Percentiles rank a stretch among this genome's conserved stretches.
Evolutionary conservation across 2,113 vertebrate genomes (phyloP).

Genomic region (Corythornis madagascariensis): DNA sequence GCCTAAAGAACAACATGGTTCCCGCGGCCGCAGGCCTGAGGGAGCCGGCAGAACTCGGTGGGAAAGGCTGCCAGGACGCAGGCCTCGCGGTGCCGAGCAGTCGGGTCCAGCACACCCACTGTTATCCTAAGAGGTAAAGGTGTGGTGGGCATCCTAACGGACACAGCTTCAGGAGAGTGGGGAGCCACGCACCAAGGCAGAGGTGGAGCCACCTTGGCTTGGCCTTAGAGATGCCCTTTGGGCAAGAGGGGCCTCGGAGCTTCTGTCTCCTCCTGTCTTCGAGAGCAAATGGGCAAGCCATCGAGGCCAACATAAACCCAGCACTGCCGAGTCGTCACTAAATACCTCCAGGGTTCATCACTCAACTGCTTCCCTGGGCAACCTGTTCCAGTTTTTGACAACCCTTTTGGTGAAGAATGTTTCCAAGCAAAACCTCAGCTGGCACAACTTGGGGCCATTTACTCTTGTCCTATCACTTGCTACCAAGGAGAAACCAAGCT

Average conservation of each 20-base stretch:
- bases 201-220: background rate
- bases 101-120: fast-evolving
- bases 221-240: background rate
- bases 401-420: background rate
- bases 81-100: background rate
- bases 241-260: too few species aligned
- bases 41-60: too few species aligned
- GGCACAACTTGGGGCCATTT: background rate
- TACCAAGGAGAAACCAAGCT: background rate
- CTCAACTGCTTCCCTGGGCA: background rate
- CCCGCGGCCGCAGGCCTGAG: background rate
- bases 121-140: fast-evolving
- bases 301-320: background rate
- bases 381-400: background rate
- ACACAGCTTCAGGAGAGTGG: background rate
- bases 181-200: background rate
- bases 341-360: background rate
- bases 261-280: too few species aligned
- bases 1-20: background rate
- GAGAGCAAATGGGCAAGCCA: too few species aligned
- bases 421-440: background rate
- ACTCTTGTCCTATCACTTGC: background rate
- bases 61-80: fast-evolving
- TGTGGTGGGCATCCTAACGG: fast-evolving
- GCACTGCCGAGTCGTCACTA: background rate